These are phyloP conservation scores for Podarcis cretensis DNA, from an alignment of 2,113 vertebrate genomes.

Conservation along the genomic window DNA sequence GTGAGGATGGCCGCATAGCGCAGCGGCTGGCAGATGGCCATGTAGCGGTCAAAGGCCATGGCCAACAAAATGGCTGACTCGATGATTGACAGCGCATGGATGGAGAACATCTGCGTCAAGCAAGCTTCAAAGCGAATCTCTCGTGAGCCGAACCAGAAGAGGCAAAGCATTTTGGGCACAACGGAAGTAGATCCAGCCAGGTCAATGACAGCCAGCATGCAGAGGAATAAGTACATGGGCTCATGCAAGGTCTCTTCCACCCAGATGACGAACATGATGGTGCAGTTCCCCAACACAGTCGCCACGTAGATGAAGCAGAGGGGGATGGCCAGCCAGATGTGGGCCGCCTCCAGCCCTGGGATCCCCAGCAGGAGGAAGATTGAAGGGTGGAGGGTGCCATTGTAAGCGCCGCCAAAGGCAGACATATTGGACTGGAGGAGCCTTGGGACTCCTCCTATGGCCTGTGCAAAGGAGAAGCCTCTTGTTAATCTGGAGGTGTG, in stretches of 20 bases:
- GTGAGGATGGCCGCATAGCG: not conserved
- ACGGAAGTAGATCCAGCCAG: not conserved
- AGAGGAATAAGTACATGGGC: slow-evolving; percentile 8
- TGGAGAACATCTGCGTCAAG: not conserved
- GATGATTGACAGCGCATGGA: too few relatives aligned
- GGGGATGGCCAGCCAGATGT: not conserved
- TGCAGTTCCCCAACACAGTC: not conserved
- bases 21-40: slow-evolving; percentile 6
- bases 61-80: too few relatives aligned
- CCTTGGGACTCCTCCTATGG: too few relatives aligned
- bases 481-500: too few relatives aligned
- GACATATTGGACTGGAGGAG: too few relatives aligned
- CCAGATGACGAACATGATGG: not conserved
- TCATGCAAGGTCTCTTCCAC: not conserved
- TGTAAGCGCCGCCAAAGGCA: too few relatives aligned
- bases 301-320: not conserved
- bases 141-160: not conserved
- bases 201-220: not conserved
- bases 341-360: not conserved
- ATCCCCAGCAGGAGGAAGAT: slow-evolving; percentile 1
- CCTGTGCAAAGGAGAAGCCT: too few relatives aligned
- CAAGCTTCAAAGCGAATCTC: not conserved
- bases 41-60: not conserved
- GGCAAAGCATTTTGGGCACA: slow-evolving; percentile 1
- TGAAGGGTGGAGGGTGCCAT: not conserved